Evolutionary conservation across 2,797 vertebrate species (phyloP), one percentile per base, ranked within the genome.

Genomic region (Sebastes kiyomatsui): DNA sequence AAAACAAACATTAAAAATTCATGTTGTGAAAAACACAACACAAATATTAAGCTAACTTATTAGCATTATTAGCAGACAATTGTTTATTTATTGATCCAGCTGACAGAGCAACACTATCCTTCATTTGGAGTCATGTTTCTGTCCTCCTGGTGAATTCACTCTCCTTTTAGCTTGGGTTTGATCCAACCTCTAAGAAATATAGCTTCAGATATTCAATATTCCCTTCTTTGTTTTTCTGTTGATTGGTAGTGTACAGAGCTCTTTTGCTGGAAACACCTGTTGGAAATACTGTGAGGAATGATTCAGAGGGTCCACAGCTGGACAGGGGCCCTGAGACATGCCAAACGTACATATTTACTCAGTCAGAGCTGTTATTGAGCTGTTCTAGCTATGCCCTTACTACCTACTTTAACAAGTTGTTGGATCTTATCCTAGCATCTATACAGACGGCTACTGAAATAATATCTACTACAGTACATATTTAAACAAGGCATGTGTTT

Each of bases 401-500:
- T 35, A 56, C 27, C 54, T 70, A 25, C 58, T 69, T 42, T 30
- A 55, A 68, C 52, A 67, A n/a, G 46, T 71, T 16, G 38, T 25
- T 52, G 35, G 5, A 52, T 77, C 35, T 67, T 49, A 56, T 74
- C 67, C 35, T 18, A 5, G 25, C 16, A 54, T 79, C 68, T 72
- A 23, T 27, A 32, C 7, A 58, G 33, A 66, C 23, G 22, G 30
- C 58, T 11, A 46, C 42, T 74, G 70, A 85, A 69, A 71, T 54
- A 8, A 27, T 22, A 71, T 56, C 38, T 58, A 7, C 52, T 58
- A 7, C 7, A 42, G 6, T 33, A 25, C 54, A 68, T 67, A 22
- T 72, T 79, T 52, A 67, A 75, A 84, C 72, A 55, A 81, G 82
- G 38, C 73, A 35, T 20, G 58, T 68, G 14, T 77, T 5, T 71